A percentile compares a stretch with the other conserved stretches of the same genome.
Evolutionary conservation across 2,797 vertebrate species (phyloP).

Genomic region (Spondyliosoma cantharus): DNA sequence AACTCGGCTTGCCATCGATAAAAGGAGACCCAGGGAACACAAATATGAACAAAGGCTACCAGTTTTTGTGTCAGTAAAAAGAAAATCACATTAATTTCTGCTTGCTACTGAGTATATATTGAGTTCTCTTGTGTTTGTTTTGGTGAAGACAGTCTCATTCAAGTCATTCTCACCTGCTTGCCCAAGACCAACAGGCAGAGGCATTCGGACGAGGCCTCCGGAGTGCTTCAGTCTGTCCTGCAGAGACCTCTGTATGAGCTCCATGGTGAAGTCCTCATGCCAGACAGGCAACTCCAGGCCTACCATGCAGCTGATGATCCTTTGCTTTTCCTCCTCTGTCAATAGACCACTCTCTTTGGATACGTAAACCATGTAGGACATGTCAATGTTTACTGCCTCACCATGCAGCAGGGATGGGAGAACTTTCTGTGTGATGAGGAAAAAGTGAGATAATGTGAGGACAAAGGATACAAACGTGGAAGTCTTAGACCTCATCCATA

Average conservation of each 20-base stretch:
- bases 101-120: neutral
- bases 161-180: slow-evolving; percentile 78
- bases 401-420: slow-evolving; percentile 86
- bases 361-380: slow-evolving; percentile 89
- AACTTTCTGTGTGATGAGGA: slow-evolving; percentile 77
- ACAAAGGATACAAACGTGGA: neutral
- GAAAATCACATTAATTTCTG: neutral
- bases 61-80: neutral
- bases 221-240: slow-evolving; percentile 85
- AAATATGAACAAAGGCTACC: neutral
- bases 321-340: slow-evolving; percentile 76
- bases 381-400: slow-evolving; percentile 87
- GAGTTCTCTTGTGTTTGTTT: neutral
- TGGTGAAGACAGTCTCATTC: neutral
- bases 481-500: neutral
- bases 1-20: too few species aligned
- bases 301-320: slow-evolving; percentile 86
- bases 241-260: slow-evolving; percentile 84
- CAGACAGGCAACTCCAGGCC: slow-evolving; percentile 86
- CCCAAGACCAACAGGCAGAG: slow-evolving; percentile 85
- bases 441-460: neutral
- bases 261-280: slow-evolving; percentile 82
- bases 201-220: slow-evolving; percentile 85
- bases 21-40: neutral
- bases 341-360: slow-evolving; percentile 78